Base-by-base conservation (phyloP, 2,113 vertebrate species). In the Dipodomys stephensi region DNA sequence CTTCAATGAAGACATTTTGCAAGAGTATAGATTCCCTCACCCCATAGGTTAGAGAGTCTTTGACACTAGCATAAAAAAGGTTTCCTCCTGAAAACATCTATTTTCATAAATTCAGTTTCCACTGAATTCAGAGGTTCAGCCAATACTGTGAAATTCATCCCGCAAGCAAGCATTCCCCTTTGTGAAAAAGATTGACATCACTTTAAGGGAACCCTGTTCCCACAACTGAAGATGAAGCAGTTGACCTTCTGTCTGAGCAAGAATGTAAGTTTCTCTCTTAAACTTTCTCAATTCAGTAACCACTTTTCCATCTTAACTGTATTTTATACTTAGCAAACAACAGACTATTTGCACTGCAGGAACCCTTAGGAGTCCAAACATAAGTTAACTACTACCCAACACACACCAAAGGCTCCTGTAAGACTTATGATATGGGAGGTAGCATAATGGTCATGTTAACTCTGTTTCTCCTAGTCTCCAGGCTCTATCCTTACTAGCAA, bases 211-310 rank as follows among this genome's bases (percentile, higher is more conserved):
- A 95, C 83, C 73, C 69, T 83, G 6, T 87, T 80, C 53, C 49
- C 65, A 84, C 44, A 85, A 46, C 87, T 78, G 32, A 95, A 95
- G 78, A 91, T 95, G 92, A 95, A 95, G 91, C 12, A 67, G 73
- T 81, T 96, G 78, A 95, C 73, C 90, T 87, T 87, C 49, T 84
- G 46, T 87, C 89, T 94, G 69, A 92, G 49, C 78, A 91, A 92
- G 32, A 89, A 91, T 46, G 10, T 60, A 82, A 89, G 53, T 94
- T 94, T 94, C 81, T 81, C 15, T 94, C 91, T 92, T 82, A 95
- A 93, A 89, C 69, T 95, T 95, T 84, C 86, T 93, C 92, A 94
- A 74, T 94, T 81, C 32, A 30, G 57, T 73, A 91, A 94, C 91
- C 87, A 95, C 73, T 94, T 92, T 93, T 73, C 69, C 35, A 77